phyloP scores from a whole-genome alignment of 2,888 invertebrate genomes.

The Apodemia hepburni region DNA sequence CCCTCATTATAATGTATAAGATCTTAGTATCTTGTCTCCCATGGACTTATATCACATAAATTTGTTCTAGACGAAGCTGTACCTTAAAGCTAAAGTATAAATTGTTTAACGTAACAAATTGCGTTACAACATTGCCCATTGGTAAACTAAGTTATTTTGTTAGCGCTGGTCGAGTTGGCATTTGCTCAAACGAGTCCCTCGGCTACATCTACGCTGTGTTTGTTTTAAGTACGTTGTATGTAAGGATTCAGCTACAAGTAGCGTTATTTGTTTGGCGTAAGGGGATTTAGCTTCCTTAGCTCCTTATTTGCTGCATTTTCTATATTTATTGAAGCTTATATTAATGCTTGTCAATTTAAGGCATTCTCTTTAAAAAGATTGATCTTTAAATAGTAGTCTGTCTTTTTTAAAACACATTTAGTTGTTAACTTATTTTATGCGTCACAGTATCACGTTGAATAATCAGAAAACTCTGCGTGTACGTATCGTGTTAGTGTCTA shows the following conservation, averaged over 20 bases:
- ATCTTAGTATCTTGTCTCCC: too few relatives aligned
- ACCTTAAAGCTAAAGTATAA: not conserved
- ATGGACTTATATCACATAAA: not conserved
- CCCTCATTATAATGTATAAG: too few relatives aligned
- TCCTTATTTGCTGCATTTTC: not conserved
- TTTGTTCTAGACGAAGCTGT: not conserved
- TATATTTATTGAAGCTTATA: not conserved
- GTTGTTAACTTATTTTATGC: too few relatives aligned
- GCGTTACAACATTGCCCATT: constrained; percentile 5
- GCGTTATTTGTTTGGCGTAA: constrained; percentile 9
- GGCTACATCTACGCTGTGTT: constrained; percentile 6
- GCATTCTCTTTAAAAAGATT: too few relatives aligned
- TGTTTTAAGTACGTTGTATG: constrained; percentile 8
- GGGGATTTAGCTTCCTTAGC: not conserved
- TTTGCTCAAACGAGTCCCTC: constrained; percentile 13
- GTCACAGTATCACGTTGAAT: too few relatives aligned
- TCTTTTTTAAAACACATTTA: too few relatives aligned
- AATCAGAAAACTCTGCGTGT: too few relatives aligned
- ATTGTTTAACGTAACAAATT: constrained; percentile 13
- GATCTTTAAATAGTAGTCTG: too few relatives aligned
- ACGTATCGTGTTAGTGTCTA: too few relatives aligned
- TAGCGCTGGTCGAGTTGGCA: constrained; percentile 12
- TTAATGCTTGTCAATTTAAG: too few relatives aligned
- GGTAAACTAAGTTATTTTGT: constrained; percentile 12
- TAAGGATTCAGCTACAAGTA: not conserved